Conservation (phyloP, 2,888 invertebrate species). For the Bursaphelenchus okinawaensis region DNA sequence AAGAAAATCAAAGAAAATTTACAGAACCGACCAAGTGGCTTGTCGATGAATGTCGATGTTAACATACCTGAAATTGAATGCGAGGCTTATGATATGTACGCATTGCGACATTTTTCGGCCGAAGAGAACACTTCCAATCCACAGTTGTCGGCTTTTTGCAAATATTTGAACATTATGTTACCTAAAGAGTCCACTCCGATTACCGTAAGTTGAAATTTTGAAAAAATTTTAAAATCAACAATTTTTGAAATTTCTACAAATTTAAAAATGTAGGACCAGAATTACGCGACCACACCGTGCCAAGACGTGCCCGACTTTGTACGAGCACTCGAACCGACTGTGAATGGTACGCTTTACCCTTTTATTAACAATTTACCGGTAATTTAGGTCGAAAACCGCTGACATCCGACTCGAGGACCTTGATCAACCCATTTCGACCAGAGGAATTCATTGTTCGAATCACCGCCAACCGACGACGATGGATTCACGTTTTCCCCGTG, state of each 20-base stretch:
- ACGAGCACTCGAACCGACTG: neutral
- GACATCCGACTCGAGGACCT: conserved; percentile 2
- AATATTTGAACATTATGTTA: neutral
- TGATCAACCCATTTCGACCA: conserved; percentile 78
- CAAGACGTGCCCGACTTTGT: neutral
- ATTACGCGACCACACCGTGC: neutral
- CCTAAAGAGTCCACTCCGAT: neutral
- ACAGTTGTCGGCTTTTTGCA: neutral
- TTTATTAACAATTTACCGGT: too few relatives aligned
- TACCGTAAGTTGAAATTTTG: neutral
- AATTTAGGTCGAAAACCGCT: neutral
- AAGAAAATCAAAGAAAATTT: too few relatives aligned
- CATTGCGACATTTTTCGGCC: conserved; percentile 4
- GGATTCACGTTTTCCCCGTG: conserved; percentile 96
- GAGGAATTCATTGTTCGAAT: conserved; percentile 70
- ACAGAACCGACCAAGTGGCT: neutral
- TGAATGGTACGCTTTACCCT: neutral
- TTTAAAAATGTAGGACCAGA: conserved; percentile 4
- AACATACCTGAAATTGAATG: neutral
- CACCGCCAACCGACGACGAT: conserved; percentile 64
- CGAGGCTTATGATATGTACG: conserved; percentile 5
- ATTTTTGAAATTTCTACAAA: neutral
- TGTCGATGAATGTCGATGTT: neutral
- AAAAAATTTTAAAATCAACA: too few relatives aligned
- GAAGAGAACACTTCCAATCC: neutral